Evolutionary conservation across 2,888 invertebrate genomes (phyloP).

Genomic region (Drosophila putrida): DNA sequence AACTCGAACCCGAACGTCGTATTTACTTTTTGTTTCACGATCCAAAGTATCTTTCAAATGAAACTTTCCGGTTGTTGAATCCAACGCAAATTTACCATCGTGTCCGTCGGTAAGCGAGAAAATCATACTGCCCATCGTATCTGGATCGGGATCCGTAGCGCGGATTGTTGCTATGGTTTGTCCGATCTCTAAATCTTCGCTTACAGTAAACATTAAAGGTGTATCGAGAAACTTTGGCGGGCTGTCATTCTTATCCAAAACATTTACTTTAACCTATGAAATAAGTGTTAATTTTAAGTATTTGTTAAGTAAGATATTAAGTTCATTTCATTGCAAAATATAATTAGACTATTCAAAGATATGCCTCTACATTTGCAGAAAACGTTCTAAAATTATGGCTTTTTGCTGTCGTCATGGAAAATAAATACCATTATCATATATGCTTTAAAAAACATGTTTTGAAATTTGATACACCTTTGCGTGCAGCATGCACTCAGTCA

Average conservation of each 20-base stretch:
- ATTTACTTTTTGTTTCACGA: slow-evolving; percentile 92
- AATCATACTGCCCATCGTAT: slow-evolving; percentile 91
- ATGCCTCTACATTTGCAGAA: background rate
- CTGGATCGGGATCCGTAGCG: slow-evolving; percentile 94
- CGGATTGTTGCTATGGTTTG: slow-evolving; percentile 91
- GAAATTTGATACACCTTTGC: slow-evolving; percentile 72
- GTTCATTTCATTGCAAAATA: no score
- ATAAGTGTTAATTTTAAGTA: background rate
- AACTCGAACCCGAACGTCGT: slow-evolving; percentile 92
- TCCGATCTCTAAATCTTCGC: slow-evolving; percentile 94
- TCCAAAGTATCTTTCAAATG: slow-evolving; percentile 92
- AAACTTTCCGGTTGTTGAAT: slow-evolving; percentile 90
- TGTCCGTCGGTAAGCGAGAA: slow-evolving; percentile 90
- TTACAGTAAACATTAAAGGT: slow-evolving; percentile 90
- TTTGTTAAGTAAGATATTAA: background rate
- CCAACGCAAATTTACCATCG: slow-evolving; percentile 90
- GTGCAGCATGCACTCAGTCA: slow-evolving; percentile 59
- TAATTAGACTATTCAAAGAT: no score
- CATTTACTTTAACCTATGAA: slow-evolving; percentile 93
- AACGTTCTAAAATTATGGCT: background rate
- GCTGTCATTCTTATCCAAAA: slow-evolving; percentile 97
- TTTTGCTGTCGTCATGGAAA: background rate
- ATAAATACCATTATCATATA: background rate
- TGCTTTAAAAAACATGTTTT: slow-evolving; percentile 42
- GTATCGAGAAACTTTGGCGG: slow-evolving; percentile 94